Evolutionary conservation across 2,113 vertebrate species (phyloP), one percentile per base, ranked within the genome.

Genomic region (Menura novaehollandiae): DNA sequence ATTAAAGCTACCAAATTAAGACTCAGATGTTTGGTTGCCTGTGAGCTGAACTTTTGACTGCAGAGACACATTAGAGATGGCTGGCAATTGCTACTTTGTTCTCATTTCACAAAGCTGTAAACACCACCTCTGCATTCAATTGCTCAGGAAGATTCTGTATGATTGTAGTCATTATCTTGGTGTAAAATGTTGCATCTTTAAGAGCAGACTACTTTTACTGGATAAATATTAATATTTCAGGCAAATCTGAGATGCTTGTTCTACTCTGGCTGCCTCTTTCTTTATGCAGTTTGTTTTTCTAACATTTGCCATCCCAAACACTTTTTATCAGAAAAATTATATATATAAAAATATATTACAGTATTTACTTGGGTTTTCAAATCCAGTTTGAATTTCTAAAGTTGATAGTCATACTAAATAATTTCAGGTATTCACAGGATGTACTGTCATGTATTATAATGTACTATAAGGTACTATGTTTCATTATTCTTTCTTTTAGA

Each of bases 71-170:
- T 62, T 41, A 82, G 15, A 81, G 47, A 16, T 1, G 3, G 2
- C 8, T 59, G 20, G 35, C 19, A 82, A 22, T 18, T 51, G 15
- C 3, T 17, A 12, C 32, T 76, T 90, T 1, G 0, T 68, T 72
- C 67, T 82, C 10, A 13, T 89, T 81, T 88, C 39, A 22, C n/a
- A 71, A 85, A 69, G 28, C 27, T 76, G 5, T 20, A 83, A 79
- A 66, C 17, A 75, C 2, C 2, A 15, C 2, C 18, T 12, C 20
- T 56, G 11, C 11, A 17, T 75, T 59, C 3, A 2, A 2, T 28
- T 41, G 9, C 64, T 68, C 20, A 35, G 16, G 27, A 77, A 77
- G 7, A 51, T 2, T 35, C 10, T 72, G 5, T 35, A 35, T 19
- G 9, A 28, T 52, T 76, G 46, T 33, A 60, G 16, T 41, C 10